A percentile compares a stretch with the other conserved stretches of the same genome.
These are phyloP conservation scores for Formica aserva DNA, from an alignment of 2,888 invertebrate species.

Conservation along the genomic window DNA sequence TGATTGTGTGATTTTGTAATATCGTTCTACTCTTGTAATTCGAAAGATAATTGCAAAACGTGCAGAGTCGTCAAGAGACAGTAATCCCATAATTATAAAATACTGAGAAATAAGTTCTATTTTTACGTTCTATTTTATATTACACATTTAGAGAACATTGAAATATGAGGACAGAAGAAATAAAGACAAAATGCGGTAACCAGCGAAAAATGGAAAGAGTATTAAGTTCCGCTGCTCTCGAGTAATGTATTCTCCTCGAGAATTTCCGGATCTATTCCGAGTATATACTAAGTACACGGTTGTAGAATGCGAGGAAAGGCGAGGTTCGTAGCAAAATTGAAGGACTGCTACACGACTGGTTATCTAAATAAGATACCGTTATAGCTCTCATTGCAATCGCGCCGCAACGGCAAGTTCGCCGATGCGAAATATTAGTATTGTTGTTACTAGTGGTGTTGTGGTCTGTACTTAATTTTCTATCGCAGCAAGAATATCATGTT, in stretches of 20 bases:
- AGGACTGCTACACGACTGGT: slow-evolving; percentile 44
- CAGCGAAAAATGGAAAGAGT: slow-evolving; percentile 9
- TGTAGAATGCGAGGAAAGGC: slow-evolving; percentile 16
- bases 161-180: background rate
- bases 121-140: background rate
- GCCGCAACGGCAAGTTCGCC: slow-evolving; percentile 6
- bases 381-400: slow-evolving; percentile 26
- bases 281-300: slow-evolving; percentile 16
- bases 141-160: background rate
- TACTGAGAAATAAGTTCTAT: background rate
- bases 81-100: background rate
- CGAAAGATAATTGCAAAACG: background rate
- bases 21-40: background rate
- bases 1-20: background rate
- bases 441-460: slow-evolving; percentile 31
- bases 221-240: slow-evolving; percentile 31
- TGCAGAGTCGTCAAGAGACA: background rate
- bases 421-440: slow-evolving; percentile 28
- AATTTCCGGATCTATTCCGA: background rate
- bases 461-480: slow-evolving; percentile 47
- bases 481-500: slow-evolving; percentile 37
- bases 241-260: slow-evolving; percentile 12
- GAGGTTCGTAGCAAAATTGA: slow-evolving; percentile 35
- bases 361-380: slow-evolving; percentile 54
- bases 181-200: background rate